Base-by-base conservation (phyloP, 2,797 vertebrate genomes). In the Cetoscarus ocellatus region DNA sequence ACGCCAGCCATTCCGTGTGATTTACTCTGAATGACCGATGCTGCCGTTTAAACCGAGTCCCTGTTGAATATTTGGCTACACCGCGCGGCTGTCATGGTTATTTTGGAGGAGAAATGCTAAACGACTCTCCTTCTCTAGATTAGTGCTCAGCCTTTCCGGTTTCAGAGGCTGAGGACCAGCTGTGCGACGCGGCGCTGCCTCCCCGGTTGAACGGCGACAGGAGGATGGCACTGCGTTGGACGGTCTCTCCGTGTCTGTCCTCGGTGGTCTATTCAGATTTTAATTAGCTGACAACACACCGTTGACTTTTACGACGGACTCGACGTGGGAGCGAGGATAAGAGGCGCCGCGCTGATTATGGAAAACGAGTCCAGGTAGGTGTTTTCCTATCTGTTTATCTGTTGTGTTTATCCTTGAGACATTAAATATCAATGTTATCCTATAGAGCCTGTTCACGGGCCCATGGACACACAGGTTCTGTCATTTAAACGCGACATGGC, bases 301-400 rank as follows among this genome's bases (percentile, higher is more conserved):
- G 53, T 74, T 75, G 73, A 75, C 59, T 18, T 76, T 70, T 63
- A 61, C 77, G 52, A 57, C 80, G 67, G 67, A 34, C 82, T 40
- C 52, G 78, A 51, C 54, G 67, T 35, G 69, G 70, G 57, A 62
- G 77, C 67, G 55, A 72, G 58, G 54, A 60, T 18, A 63, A 52
- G 27, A 65, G 64, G 40, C 73, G 64, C 57, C 69, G 74, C 81
- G 67, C 48, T 77, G 81, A 80, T 76, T 70, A 93, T 93, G 93
- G 92, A 80, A 86, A 88, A 57, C 60, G 69, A 76, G 73, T 77
- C 38, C 84, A 92, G 93, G 94, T 94, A 86, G 84, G 91, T 61
- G 7, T 39, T 56, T 54, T 19, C 36, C 19, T 43, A 55, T 70
- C 52, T 63, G 42, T 68, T n/a, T 69, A 45, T 79, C 36, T 51